Conservation (phyloP, 2,797 vertebrate genomes). For the Coregonus suidteri region DNA sequence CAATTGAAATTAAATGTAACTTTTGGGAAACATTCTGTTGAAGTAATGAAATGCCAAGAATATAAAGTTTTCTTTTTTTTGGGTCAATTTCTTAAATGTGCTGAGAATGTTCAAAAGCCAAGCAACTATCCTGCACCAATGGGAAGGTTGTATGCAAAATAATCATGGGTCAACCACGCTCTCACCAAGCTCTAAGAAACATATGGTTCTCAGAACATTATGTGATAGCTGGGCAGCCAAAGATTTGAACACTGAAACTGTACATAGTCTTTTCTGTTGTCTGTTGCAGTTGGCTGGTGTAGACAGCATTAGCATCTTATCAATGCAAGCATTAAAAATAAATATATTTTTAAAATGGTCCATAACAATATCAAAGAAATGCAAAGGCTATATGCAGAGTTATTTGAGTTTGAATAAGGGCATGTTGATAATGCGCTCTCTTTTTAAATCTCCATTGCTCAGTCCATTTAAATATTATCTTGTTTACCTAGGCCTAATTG, state of each 20-base stretch:
- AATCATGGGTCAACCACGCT: too few relatives aligned
- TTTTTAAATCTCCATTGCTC: not conserved
- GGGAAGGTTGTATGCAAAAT: too few relatives aligned
- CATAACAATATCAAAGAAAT: not conserved
- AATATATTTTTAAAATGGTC: not conserved
- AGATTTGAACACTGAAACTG: not conserved
- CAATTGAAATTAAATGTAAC: too few relatives aligned
- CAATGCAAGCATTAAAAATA: not conserved
- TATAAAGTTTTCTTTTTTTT: too few relatives aligned
- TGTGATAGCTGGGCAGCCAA: not conserved
- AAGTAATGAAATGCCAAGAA: too few relatives aligned
- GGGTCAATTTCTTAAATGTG: too few relatives aligned
- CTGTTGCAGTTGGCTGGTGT: not conserved
- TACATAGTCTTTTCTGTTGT: not conserved
- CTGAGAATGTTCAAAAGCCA: too few relatives aligned
- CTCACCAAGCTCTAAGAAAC: too few relatives aligned
- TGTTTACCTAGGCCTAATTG: not conserved
- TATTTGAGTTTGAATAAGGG: not conserved
- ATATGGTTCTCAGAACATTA: not conserved
- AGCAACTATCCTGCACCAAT: too few relatives aligned
- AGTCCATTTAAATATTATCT: not conserved
- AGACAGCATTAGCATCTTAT: not conserved
- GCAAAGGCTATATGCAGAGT: not conserved
- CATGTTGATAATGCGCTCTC: not conserved
- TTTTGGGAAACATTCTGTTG: too few relatives aligned